Evolutionary conservation across 2,113 vertebrate genomes (phyloP).

Genomic region (Pterocles burchelli): DNA sequence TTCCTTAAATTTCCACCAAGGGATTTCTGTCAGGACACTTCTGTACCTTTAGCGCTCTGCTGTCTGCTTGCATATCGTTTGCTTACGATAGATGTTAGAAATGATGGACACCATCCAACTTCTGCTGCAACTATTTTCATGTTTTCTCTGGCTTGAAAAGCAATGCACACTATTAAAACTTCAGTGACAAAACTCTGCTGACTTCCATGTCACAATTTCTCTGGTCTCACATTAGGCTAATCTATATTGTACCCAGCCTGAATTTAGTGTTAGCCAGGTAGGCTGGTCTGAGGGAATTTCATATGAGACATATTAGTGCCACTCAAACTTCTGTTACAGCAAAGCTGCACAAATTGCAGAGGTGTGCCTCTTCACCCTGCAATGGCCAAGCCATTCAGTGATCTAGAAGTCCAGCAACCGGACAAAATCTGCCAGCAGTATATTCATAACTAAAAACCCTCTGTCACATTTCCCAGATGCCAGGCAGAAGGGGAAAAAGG

Average conservation of each 20-base stretch:
- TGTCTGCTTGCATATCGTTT: not conserved
- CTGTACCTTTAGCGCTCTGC: accelerated
- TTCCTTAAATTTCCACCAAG: not conserved
- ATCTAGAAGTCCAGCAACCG: not conserved
- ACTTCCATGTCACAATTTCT: not conserved
- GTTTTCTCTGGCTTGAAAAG: not conserved
- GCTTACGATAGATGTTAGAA: too few species aligned
- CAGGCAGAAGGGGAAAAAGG: not conserved
- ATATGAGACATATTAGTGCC: not conserved
- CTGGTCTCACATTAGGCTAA: not conserved
- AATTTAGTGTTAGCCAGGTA: not conserved
- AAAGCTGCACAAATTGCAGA: not conserved
- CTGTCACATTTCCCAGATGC: not conserved
- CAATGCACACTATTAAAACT: not conserved
- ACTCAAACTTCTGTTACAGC: not conserved
- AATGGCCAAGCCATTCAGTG: not conserved
- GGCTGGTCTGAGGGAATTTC: not conserved
- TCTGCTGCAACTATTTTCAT: not conserved
- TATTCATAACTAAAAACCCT: not conserved
- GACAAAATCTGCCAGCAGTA: not conserved
- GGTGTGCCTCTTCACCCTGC: not conserved
- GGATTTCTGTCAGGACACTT: not conserved
- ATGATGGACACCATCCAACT: too few species aligned
- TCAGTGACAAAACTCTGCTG: not conserved
- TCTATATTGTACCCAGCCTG: not conserved